These are phyloP conservation scores for Caenorhabditis plicata DNA, from an alignment of 2,888 invertebrate species.

Conservation along the genomic window DNA sequence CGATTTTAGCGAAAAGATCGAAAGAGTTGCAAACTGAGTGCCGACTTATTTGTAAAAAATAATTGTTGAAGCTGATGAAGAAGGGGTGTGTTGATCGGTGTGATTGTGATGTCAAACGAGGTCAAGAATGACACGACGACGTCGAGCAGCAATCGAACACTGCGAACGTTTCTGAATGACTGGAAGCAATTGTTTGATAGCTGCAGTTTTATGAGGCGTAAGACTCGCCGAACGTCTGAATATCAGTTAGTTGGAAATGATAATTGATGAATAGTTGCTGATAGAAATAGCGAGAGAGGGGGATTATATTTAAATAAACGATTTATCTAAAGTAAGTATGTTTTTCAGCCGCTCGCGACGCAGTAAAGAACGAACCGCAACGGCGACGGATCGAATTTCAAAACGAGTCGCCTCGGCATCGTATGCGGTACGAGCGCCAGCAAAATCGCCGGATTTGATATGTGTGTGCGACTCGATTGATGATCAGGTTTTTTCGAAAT, in stretches of 20 bases:
- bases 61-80: too few relatives aligned
- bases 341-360: slow-evolving; percentile 39
- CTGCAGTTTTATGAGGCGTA: slow-evolving; percentile 48
- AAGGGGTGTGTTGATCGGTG: background rate
- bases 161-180: slow-evolving; percentile 43
- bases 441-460: slow-evolving; percentile 28
- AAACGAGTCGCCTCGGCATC: slow-evolving; percentile 37
- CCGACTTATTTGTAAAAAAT: too few relatives aligned
- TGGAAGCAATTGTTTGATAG: slow-evolving; percentile 48
- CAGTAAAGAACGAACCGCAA: slow-evolving; percentile 25
- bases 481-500: slow-evolving; percentile 49
- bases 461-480: slow-evolving; percentile 64
- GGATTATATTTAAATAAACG: too few relatives aligned
- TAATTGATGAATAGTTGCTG: background rate
- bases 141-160: slow-evolving; percentile 10
- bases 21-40: too few relatives aligned
- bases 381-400: slow-evolving; percentile 20
- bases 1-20: too few relatives aligned
- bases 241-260: background rate
- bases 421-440: slow-evolving; percentile 15
- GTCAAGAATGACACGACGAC: too few relatives aligned
- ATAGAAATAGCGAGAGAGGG: too few relatives aligned
- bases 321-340: too few relatives aligned
- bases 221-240: slow-evolving; percentile 32
- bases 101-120: background rate